These are phyloP conservation scores for Chaunax sp. DNA, from an alignment of 2,797 vertebrate genomes.

Conservation along the genomic window DNA sequence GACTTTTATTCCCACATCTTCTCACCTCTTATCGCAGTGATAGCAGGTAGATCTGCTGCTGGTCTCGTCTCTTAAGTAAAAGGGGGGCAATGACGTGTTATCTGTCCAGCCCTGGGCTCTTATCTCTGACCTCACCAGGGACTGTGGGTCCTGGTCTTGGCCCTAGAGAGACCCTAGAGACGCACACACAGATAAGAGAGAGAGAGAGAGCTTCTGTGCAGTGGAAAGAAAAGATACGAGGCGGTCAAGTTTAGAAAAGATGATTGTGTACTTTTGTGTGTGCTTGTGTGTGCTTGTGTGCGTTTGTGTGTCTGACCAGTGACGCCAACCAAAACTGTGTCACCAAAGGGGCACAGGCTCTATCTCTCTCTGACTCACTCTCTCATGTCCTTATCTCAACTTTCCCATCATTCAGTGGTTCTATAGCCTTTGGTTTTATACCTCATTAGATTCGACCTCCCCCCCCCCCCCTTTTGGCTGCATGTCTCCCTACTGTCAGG, in stretches of 20 bases:
- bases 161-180: slow-evolving; percentile 27
- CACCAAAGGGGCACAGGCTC: slow-evolving; percentile 35
- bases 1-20: slow-evolving; percentile 8
- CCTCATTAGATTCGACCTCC: slow-evolving; percentile 15
- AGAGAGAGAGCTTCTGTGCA: slow-evolving; percentile 46
- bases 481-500: not conserved
- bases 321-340: slow-evolving; percentile 31
- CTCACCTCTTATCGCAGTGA: not conserved
- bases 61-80: slow-evolving; percentile 30
- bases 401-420: slow-evolving; percentile 20
- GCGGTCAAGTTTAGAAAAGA: slow-evolving; percentile 40
- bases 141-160: slow-evolving; percentile 38
- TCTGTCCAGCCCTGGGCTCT: slow-evolving; percentile 46
- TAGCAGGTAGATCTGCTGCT: slow-evolving; percentile 11
- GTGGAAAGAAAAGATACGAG: slow-evolving; percentile 57
- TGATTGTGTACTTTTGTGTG: slow-evolving; percentile 9
- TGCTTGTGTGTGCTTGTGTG: not conserved
- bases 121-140: slow-evolving; percentile 61
- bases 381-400: slow-evolving; percentile 15
- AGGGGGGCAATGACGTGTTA: slow-evolving; percentile 10
- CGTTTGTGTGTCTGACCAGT: slow-evolving; percentile 23
- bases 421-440: slow-evolving; percentile 16
- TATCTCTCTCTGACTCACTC: not conserved
- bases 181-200: slow-evolving; percentile 30
- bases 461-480: not conserved